Evolutionary conservation across 2,888 invertebrate genomes (phyloP), one percentile per base, ranked within the genome.

Genomic region (Trichogramma evanescens): DNA sequence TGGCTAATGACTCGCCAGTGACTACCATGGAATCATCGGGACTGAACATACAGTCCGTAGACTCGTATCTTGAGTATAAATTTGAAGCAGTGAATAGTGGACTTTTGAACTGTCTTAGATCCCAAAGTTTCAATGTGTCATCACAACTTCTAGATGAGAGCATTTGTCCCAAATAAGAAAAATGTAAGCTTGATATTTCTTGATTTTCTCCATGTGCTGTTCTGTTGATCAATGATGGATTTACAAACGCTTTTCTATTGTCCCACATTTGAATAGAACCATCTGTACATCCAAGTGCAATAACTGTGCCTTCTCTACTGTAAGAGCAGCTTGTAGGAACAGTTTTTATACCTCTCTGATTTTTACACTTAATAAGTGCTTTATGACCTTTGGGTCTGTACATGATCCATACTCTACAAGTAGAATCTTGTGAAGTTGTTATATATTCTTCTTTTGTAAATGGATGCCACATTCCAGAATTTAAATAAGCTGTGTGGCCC

Each of bases 241-340:
- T 95, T 0, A 97, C 96, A 72, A 88, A 94, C 73, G 88, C 89
- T 73, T 89, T 93, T 41, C 95, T 84, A 55, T 93, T 89, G 74
- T 99, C 98, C 98, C 99, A 99, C 80, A 97, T 88, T 78, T 98
- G 98, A 57, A 97, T 85, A 0, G 93, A 94, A 0, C 99, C 99
- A 78, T 99, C 99, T 50, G 84, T 85, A 73, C 98, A 97, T 0
- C 91, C 98, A 60, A 93, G 92, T 0, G 92, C 92, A 4, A 98
- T 89, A 0, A 92, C 84, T 58, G 88, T 88, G 0, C 95, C 95
- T 72, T 95, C 94, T 53, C 89, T 81, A 53, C 89, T 93, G 74
- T 89, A 96, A 0, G 85, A 81, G 74, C 94, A 94, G 0, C 93
- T 82, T 0, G 91, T 91, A 0, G 96, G 95, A 62, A 88, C 84